A percentile compares a stretch with the other conserved stretches of the same genome.
Conservation (phyloP, 2,797 vertebrate species). For the Ctenopoma kingsleyae region DNA sequence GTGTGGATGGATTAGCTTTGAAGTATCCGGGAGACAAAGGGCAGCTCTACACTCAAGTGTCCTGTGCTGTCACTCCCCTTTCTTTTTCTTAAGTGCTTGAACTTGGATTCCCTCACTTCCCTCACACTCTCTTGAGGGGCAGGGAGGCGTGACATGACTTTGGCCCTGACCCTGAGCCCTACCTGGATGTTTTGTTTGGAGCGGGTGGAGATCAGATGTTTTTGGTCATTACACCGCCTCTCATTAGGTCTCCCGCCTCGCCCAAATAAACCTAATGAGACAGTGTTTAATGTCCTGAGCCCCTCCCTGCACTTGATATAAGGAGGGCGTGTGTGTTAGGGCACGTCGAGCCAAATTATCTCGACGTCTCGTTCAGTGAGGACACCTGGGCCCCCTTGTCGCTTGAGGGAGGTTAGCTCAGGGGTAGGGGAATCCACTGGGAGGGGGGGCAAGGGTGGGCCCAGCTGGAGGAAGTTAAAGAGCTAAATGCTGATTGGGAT, state of each 20-base stretch:
- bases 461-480: slow-evolving; percentile 90
- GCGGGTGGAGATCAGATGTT: slow-evolving; percentile 82
- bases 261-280: slow-evolving; percentile 87
- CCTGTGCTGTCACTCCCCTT: neutral
- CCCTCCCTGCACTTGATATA: slow-evolving; percentile 55
- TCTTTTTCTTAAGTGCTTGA: slow-evolving; percentile 62
- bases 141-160: slow-evolving; percentile 75
- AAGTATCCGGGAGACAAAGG: slow-evolving; percentile 30
- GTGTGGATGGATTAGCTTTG: slow-evolving; percentile 5
- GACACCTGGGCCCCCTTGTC: slow-evolving; percentile 88
- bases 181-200: slow-evolving; percentile 81
- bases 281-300: slow-evolving; percentile 86
- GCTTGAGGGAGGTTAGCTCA: slow-evolving; percentile 79
- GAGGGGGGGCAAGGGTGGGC: slow-evolving; percentile 66
- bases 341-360: slow-evolving; percentile 85
- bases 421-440: slow-evolving; percentile 79
- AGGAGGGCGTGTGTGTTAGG: slow-evolving; percentile 82
- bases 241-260: slow-evolving; percentile 81
- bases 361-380: slow-evolving; percentile 75
- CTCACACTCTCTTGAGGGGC: slow-evolving; percentile 40
- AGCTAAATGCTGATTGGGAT: slow-evolving; percentile 82
- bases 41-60: slow-evolving; percentile 9
- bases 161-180: slow-evolving; percentile 82
- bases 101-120: slow-evolving; percentile 77
- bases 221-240: slow-evolving; percentile 80